phyloP scores from a whole-genome alignment of 2,113 vertebrate species.

The Tringa solitaria region DNA sequence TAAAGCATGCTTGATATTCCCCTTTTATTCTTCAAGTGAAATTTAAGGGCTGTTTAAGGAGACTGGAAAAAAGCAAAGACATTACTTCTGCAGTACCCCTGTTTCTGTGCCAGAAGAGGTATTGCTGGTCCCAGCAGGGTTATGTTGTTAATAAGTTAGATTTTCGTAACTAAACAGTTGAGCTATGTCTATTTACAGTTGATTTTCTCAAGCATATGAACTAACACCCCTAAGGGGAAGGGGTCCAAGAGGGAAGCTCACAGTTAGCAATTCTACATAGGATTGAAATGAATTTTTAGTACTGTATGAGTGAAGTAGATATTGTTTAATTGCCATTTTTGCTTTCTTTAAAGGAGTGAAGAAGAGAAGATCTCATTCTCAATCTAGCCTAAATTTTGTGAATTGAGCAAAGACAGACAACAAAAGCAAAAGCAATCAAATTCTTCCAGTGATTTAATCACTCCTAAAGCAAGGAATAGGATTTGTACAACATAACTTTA shows the following conservation, averaged over 20 bases:
- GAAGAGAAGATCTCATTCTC: background rate
- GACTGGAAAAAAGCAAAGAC: background rate
- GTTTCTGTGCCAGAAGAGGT: background rate
- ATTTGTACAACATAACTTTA: background rate
- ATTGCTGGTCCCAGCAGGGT: background rate
- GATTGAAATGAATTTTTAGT: constrained; percentile 18
- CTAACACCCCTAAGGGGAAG: background rate
- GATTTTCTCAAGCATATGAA: constrained; percentile 42
- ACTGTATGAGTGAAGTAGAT: background rate
- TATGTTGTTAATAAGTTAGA: background rate
- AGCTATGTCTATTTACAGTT: background rate
- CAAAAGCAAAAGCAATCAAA: background rate
- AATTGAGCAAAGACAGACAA: background rate
- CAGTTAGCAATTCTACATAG: constrained; percentile 27
- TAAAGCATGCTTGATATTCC: background rate
- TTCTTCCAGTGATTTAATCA: background rate
- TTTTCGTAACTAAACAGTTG: constrained; percentile 31
- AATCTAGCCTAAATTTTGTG: background rate
- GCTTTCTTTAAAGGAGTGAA: background rate
- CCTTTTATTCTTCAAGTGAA: background rate
- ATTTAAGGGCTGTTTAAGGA: background rate
- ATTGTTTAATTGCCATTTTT: background rate
- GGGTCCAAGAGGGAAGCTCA: background rate
- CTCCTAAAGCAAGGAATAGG: background rate
- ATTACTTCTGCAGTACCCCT: background rate